Evolutionary conservation across 2,113 vertebrate genomes (phyloP).

Genomic region (Promerops cafer): DNA sequence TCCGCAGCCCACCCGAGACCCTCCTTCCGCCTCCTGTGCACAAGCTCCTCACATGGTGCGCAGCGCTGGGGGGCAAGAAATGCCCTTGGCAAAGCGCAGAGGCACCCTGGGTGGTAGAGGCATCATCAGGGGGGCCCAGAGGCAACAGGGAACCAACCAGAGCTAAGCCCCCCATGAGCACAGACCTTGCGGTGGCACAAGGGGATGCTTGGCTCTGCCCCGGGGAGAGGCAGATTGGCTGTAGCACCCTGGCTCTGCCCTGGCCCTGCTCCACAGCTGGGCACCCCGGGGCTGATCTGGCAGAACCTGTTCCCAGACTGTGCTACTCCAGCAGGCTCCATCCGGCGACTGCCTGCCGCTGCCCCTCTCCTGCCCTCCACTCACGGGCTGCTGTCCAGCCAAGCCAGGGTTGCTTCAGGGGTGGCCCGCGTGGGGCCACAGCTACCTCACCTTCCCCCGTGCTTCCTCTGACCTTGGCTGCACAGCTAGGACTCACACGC

Average conservation of each 20-base stretch:
- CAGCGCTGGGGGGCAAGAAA: background rate
- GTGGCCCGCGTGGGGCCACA: background rate
- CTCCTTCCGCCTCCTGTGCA: slow-evolving; percentile 42
- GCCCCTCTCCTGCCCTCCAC: background rate
- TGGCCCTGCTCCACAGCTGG: background rate
- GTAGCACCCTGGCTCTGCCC: background rate
- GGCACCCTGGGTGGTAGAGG: background rate
- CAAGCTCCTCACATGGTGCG: background rate
- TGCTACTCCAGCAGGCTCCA: background rate
- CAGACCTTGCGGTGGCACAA: background rate
- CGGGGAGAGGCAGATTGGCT: background rate
- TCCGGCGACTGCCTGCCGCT: background rate
- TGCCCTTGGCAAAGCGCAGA: background rate
- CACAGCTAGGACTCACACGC: background rate
- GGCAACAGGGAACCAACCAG: background rate
- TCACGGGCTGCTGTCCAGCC: background rate
- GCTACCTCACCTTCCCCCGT: background rate
- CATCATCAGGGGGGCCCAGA: background rate
- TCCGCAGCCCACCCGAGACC: slow-evolving; percentile 59
- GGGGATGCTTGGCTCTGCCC: background rate
- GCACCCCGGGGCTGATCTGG: background rate
- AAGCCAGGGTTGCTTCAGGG: background rate
- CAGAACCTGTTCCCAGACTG: background rate
- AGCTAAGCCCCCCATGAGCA: rapidly evolving
- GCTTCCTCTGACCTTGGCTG: slow-evolving; percentile 14